These are phyloP conservation scores for Helarctos malayanus DNA, from an alignment of 2,797 vertebrate genomes.

Conservation along the genomic window DNA sequence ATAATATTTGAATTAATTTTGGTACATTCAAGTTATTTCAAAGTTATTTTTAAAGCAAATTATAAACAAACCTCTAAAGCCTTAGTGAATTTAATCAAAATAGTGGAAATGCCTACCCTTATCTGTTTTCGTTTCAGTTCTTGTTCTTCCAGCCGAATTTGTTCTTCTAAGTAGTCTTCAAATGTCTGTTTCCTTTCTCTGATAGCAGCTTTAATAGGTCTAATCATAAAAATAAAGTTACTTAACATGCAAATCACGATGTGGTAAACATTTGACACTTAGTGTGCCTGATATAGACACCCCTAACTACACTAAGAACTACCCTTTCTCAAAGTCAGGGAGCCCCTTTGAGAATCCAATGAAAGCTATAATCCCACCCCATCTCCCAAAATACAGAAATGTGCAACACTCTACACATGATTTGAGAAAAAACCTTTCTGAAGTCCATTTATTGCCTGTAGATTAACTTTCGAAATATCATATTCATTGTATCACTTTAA, in stretches of 20 bases:
- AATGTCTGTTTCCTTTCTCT: slow-evolving; percentile 93
- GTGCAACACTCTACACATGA: neutral
- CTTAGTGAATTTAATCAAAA: slow-evolving; percentile 36
- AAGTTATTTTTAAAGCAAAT: slow-evolving; percentile 51
- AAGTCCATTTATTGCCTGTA: neutral
- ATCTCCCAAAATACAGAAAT: slow-evolving; percentile 29
- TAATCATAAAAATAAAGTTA: slow-evolving; percentile 82
- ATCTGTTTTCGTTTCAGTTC: slow-evolving; percentile 88
- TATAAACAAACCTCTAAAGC: slow-evolving; percentile 46
- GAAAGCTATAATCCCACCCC: neutral
- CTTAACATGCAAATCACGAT: slow-evolving; percentile 6
- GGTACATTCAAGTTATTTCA: neutral
- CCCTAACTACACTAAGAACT: neutral
- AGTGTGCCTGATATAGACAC: neutral
- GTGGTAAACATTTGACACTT: neutral
- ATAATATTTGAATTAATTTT: slow-evolving; percentile 57
- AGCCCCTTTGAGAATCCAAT: slow-evolving; percentile 41
- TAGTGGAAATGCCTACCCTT: slow-evolving; percentile 82
- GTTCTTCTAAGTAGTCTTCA: slow-evolving; percentile 97
- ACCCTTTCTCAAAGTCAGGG: neutral
- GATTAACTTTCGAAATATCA: slow-evolving; percentile 25
- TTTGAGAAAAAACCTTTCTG: neutral
- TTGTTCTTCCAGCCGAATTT: slow-evolving; percentile 94
- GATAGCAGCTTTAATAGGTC: slow-evolving; percentile 93
- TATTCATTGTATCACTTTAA: slow-evolving; percentile 41